phyloP scores from a whole-genome alignment of 2,797 vertebrate genomes.

The Margarornis squamiger region DNA sequence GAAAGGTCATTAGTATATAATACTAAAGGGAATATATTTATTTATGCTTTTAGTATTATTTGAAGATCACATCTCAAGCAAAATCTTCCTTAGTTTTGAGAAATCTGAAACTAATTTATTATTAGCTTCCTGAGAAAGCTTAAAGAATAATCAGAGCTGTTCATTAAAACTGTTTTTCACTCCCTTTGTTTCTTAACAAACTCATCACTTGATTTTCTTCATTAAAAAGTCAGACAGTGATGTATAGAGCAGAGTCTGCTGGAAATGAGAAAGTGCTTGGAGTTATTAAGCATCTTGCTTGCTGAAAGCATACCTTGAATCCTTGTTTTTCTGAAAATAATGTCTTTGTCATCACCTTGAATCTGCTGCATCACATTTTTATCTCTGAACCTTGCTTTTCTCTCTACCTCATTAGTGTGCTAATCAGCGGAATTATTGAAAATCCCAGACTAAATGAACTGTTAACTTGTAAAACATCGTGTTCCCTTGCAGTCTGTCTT shows the following conservation, averaged over 20 bases:
- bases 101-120: neutral
- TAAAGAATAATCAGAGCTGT: neutral
- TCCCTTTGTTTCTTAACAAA: slow-evolving; percentile 17
- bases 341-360: slow-evolving; percentile 34
- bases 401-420: neutral
- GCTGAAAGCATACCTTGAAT: neutral
- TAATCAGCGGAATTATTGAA: slow-evolving; percentile 46
- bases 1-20: neutral
- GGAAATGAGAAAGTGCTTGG: neutral
- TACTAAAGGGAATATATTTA: neutral
- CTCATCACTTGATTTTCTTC: neutral
- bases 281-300: slow-evolving; percentile 15
- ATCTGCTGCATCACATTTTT: slow-evolving; percentile 18
- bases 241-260: neutral
- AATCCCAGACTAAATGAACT: slow-evolving; percentile 41
- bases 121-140: neutral
- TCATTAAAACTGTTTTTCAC: neutral
- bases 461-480: slow-evolving; percentile 21
- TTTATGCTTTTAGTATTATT: neutral
- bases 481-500: slow-evolving; percentile 9
- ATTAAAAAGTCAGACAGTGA: slow-evolving; percentile 1
- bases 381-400: neutral
- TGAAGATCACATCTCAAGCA: neutral
- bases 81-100: neutral
- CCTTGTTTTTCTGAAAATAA: slow-evolving; percentile 34